These are phyloP conservation scores for Pampus argenteus DNA, from an alignment of 2,797 vertebrate species.

Conservation along the genomic window DNA sequence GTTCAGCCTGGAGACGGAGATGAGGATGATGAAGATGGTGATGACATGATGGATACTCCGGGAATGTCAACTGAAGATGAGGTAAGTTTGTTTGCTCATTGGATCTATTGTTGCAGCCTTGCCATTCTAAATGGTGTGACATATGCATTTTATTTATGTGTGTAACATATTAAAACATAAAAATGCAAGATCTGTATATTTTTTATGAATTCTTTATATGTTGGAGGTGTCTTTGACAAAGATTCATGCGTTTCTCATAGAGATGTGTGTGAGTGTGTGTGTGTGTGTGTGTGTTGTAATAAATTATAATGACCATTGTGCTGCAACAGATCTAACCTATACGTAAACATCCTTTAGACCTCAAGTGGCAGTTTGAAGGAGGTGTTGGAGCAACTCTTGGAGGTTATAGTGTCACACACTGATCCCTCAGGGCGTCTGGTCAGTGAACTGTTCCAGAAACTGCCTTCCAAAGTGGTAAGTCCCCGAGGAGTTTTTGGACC, in stretches of 20 bases:
- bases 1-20: conserved; percentile 93
- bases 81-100: conserved; percentile 46
- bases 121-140: background rate
- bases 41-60: conserved; percentile 90
- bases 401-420: conserved; percentile 91
- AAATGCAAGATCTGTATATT: background rate
- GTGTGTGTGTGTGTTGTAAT: background rate
- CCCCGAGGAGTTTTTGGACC: background rate
- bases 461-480: conserved; percentile 98
- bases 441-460: conserved; percentile 98
- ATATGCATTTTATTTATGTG: background rate
- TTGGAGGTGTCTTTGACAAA: background rate
- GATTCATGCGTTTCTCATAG: background rate
- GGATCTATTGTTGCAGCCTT: background rate
- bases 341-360: conserved; percentile 78
- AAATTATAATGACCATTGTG: background rate
- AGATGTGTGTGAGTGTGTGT: no score
- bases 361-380: conserved; percentile 93
- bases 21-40: conserved; percentile 90
- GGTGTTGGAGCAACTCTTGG: conserved; percentile 95
- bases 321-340: background rate
- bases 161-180: background rate
- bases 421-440: conserved; percentile 92
- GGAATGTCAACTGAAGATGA: conserved; percentile 91
- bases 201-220: background rate